Conservation (phyloP, 2,797 vertebrate species). For the Cottoperca gobio region DNA sequence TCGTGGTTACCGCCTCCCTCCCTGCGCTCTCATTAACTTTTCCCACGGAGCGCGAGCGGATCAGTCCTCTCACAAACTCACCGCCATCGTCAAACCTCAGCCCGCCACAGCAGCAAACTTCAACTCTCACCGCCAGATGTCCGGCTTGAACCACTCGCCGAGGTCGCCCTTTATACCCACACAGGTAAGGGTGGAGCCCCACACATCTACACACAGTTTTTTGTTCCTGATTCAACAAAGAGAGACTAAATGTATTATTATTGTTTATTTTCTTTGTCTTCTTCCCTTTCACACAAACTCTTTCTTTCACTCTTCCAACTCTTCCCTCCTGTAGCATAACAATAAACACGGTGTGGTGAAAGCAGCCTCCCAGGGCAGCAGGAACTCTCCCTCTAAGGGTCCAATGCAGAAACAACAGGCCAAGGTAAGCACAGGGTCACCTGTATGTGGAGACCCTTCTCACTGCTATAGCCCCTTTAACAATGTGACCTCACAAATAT, state of each 20-base stretch:
- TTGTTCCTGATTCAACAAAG: too few species aligned
- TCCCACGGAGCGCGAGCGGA: slow-evolving; percentile 92
- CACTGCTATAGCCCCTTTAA: neutral
- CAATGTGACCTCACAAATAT: neutral
- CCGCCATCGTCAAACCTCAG: slow-evolving; percentile 95
- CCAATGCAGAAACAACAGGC: slow-evolving; percentile 84
- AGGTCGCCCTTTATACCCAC: slow-evolving; percentile 93
- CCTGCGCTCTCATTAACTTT: slow-evolving; percentile 96
- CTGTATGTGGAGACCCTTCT: neutral
- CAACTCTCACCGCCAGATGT: slow-evolving; percentile 80
- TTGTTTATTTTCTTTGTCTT: too few species aligned
- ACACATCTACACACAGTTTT: too few species aligned
- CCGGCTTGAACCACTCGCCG: slow-evolving; percentile 93
- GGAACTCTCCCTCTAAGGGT: slow-evolving; percentile 83
- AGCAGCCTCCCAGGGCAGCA: slow-evolving; percentile 84
- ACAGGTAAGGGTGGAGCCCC: slow-evolving; percentile 82
- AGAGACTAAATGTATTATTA: too few species aligned
- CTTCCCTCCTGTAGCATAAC: slow-evolving; percentile 78
- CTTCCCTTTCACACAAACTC: neutral
- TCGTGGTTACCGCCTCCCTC: slow-evolving; percentile 93
- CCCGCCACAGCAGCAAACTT: slow-evolving; percentile 81
- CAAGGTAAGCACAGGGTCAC: slow-evolving; percentile 77
- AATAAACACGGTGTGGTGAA: slow-evolving; percentile 84
- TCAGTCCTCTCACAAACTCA: slow-evolving; percentile 90
- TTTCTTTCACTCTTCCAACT: neutral